Base-by-base conservation (phyloP, 2,888 invertebrate species). In the Heliconius hortense region DNA sequence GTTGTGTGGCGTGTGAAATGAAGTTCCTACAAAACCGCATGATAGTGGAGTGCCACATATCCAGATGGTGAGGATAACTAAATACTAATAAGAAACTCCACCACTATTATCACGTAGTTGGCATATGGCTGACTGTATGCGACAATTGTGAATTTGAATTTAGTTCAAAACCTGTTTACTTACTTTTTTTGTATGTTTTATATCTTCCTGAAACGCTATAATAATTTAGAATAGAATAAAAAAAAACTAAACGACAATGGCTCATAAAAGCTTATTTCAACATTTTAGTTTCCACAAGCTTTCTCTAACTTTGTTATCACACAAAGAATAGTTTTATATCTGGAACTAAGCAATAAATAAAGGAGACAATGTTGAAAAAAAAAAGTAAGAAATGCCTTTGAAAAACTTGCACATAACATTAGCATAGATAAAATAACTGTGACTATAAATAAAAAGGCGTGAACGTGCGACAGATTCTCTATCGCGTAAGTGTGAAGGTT, bases 401-500 rank as follows among this genome's bases (percentile, higher is more conserved):
- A 71, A 78, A 77, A 78, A 77, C 71, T 69, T 77, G 72, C 74
- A 73, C 77, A 75, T 77, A 73, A 77, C 69, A 78, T 78, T 78
- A 75, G 70, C 75, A 78, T 78, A 78, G 74, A 77, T 77, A 75
- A 78, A 75, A 74, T 72, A 75, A 77, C 73, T 71, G 69, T 56
- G 64, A 74, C 64, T 66, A 74, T 70, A 76, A 76, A 70, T 79
- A 79, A 75, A 71, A 79, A 75, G 78, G 74, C 68, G 75, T 53
- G 69, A 80, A 81, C 59, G 75, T 75, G 79, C 79, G 80, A 81
- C 79, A 80, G 79, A 81, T 81, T 81, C 74, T 77, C 72, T 80
- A 79, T 80, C 75, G 78, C 73, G 70, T 79, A 79, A 81, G 79
- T 82, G 80, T 81, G 76, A 72, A 75, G 78, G 78, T 76, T 77